Percentiles rank a stretch among this genome's conserved stretches.
These are phyloP conservation scores for Stenoptilia bipunctidactyla DNA, from an alignment of 2,888 invertebrate genomes.

Conservation along the genomic window DNA sequence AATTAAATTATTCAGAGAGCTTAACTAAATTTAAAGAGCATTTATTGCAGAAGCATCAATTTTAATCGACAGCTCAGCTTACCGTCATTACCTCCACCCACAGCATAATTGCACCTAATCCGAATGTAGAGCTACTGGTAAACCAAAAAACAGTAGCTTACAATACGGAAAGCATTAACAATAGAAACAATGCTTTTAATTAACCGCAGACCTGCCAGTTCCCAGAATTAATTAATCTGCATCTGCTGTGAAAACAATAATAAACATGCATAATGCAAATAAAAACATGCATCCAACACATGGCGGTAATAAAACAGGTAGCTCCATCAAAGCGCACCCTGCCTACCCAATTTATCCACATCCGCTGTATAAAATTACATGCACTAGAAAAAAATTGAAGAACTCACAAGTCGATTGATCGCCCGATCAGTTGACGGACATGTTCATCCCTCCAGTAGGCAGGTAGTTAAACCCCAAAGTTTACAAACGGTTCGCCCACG, in stretches of 20 bases:
- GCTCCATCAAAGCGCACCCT: constrained; percentile 55
- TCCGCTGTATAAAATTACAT: constrained; percentile 61
- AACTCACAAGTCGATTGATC: constrained; percentile 58
- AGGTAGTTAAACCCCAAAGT: constrained; percentile 64
- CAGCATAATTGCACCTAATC: too few species aligned
- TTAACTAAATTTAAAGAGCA: too few species aligned
- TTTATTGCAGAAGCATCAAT: too few species aligned
- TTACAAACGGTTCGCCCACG: constrained; percentile 49
- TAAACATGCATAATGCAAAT: constrained; percentile 34
- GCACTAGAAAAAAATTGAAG: constrained; percentile 31
- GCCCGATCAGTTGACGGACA: constrained; percentile 47
- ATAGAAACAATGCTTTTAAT: constrained; percentile 35
- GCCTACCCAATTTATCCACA: constrained; percentile 68
- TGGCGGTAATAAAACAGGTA: constrained; percentile 60
- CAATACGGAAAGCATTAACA: not conserved
- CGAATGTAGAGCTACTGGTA: not conserved
- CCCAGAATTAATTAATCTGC: constrained; percentile 42
- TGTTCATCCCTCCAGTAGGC: constrained; percentile 46
- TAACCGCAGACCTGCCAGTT: constrained; percentile 47
- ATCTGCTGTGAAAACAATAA: constrained; percentile 9
- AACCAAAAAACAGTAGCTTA: not conserved
- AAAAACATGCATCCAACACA: constrained; percentile 28
- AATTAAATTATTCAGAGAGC: too few species aligned
- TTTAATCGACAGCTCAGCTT: too few species aligned
- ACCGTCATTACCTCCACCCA: too few species aligned